Conservation (phyloP, 2,888 invertebrate genomes). For the Linyphia triangularis region DNA sequence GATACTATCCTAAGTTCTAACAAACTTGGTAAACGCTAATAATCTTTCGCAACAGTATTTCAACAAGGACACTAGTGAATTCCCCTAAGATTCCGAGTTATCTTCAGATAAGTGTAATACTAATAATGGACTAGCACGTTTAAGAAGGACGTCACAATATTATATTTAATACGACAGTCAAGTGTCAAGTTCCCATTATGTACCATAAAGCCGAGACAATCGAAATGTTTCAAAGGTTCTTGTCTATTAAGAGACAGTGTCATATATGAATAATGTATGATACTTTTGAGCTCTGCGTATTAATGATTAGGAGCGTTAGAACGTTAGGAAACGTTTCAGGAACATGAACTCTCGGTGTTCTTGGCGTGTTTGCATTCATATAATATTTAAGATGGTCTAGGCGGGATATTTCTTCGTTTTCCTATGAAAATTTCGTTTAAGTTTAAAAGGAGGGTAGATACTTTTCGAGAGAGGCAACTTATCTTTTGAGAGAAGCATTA, state of each 20-base stretch:
- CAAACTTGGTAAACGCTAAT: too few species aligned
- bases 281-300: constrained; percentile 17
- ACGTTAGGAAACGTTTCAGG: not conserved
- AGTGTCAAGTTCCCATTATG: constrained; percentile 30
- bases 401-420: not conserved
- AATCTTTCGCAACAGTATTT: too few species aligned
- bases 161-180: constrained; percentile 37
- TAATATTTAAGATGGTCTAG: constrained; percentile 12
- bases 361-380: constrained; percentile 22
- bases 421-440: not conserved
- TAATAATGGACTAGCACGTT: constrained; percentile 21
- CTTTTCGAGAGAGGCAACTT: not conserved
- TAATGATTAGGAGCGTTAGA: constrained; percentile 20
- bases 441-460: not conserved
- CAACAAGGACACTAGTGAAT: too few species aligned
- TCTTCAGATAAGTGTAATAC: not conserved
- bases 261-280: constrained; percentile 43
- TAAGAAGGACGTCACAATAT: not conserved
- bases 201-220: constrained; percentile 32
- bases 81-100: too few species aligned
- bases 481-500: too few species aligned
- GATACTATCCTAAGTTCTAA: too few species aligned
- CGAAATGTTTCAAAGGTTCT: constrained; percentile 52
- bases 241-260: constrained; percentile 36
- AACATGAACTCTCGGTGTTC: not conserved